These are phyloP conservation scores for Brachionus rotundiformis DNA, from an alignment of 1,140 invertebrate genomes.

Conservation along the genomic window DNA sequence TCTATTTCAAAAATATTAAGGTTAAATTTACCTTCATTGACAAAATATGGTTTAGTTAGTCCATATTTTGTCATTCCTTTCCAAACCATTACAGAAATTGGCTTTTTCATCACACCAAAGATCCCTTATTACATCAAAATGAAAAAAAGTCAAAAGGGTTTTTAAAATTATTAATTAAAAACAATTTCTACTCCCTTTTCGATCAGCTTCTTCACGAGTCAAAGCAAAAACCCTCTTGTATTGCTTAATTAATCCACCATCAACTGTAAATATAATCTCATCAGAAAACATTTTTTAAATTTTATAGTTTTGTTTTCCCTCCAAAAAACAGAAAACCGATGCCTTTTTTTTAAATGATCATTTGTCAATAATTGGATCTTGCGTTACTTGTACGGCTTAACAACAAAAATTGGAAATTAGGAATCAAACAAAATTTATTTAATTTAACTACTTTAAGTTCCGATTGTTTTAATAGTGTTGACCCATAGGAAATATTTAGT, in stretches of 20 bases:
- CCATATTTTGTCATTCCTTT: not conserved
- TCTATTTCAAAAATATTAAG: not conserved
- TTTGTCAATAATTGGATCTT: not conserved
- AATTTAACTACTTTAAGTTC: not conserved
- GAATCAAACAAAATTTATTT: not conserved
- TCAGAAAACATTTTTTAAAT: conserved; percentile 25
- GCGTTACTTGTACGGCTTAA: not conserved
- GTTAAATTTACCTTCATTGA: not conserved
- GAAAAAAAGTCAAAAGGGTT: not conserved
- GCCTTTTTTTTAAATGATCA: conserved; percentile 8
- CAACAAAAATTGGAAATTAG: not conserved
- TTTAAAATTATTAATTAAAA: too few species aligned
- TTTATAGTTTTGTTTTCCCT: conserved; percentile 1
- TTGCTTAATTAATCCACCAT: not conserved
- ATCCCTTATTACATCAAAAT: not conserved
- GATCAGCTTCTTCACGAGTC: not conserved
- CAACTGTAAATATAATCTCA: conserved; percentile 12
- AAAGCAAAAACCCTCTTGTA: not conserved
- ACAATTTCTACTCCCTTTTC: not conserved
- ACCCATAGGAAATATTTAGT: not conserved
- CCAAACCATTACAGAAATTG: not conserved
- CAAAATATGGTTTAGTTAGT: not conserved
- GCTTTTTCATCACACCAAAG: not conserved
- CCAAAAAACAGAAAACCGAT: conserved; percentile 4
- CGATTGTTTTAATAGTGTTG: not conserved